A percentile compares a stretch with the other conserved stretches of the same genome.
These are phyloP conservation scores for Chrysolina oricalcia DNA, from an alignment of 2,888 invertebrate species.

Conservation along the genomic window DNA sequence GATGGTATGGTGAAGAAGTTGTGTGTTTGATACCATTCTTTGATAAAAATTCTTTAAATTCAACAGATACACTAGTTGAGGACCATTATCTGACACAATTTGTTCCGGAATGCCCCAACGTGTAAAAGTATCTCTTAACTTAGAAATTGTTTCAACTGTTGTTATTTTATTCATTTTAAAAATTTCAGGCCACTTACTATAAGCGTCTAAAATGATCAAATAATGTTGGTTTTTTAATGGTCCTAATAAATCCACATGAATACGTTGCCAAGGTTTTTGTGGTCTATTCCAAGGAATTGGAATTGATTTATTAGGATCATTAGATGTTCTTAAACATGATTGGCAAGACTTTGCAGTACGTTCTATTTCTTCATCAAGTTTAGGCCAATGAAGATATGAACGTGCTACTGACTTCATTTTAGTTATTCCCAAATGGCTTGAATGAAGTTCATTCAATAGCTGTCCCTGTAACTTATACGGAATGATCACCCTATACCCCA, in stretches of 20 bases:
- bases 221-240: neutral
- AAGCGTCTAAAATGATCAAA: too few species aligned
- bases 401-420: constrained; percentile 11
- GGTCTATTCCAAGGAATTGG: too few species aligned
- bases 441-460: constrained; percentile 37
- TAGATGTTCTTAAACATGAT: too few species aligned
- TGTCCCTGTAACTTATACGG: neutral
- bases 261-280: neutral
- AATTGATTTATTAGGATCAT: neutral
- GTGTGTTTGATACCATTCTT: constrained; percentile 27
- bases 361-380: neutral
- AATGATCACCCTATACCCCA: too few species aligned
- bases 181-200: constrained; percentile 28
- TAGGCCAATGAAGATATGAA: neutral
- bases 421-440: constrained; percentile 51
- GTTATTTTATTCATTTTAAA: constrained; percentile 3
- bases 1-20: constrained; percentile 26
- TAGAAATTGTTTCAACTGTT: constrained; percentile 5
- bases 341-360: neutral
- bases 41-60: constrained; percentile 27
- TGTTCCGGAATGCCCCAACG: constrained; percentile 23
- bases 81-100: constrained; percentile 26
- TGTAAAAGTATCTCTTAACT: constrained; percentile 33
- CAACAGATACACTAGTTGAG: constrained; percentile 27
- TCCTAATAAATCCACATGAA: neutral